Evolutionary conservation across 2,797 vertebrate genomes (phyloP).

Genomic region (Sciaenops ocellatus): DNA sequence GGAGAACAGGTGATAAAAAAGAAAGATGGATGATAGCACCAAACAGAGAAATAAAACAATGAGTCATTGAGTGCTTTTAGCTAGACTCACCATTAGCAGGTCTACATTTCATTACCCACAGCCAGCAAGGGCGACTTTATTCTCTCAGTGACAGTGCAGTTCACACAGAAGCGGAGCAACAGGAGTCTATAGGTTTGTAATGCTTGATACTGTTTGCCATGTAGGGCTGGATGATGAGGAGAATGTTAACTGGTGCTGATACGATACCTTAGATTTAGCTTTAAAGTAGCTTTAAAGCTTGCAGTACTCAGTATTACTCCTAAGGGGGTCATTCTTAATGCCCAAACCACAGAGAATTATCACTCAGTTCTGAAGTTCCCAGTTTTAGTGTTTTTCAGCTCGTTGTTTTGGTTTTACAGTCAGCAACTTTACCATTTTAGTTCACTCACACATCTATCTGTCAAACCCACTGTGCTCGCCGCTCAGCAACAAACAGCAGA

Average conservation of each 20-base stretch:
- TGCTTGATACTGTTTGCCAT: not conserved
- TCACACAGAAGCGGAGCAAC: slow-evolving; percentile 13
- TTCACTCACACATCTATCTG: not conserved
- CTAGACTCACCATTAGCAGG: slow-evolving; percentile 13
- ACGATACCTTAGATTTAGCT: not conserved
- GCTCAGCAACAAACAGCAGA: not conserved
- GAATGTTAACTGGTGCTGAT: not conserved
- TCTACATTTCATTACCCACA: slow-evolving; percentile 21
- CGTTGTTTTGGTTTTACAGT: not conserved
- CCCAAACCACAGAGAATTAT: not conserved
- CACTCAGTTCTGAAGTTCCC: not conserved
- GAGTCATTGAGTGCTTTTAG: slow-evolving; percentile 35
- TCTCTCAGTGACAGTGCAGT: not conserved
- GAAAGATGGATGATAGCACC: slow-evolving; percentile 10
- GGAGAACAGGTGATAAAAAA: slow-evolving; percentile 20
- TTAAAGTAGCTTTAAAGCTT: not conserved
- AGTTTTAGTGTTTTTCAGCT: not conserved
- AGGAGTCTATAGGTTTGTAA: not conserved
- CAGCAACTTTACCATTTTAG: not conserved
- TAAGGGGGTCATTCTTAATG: not conserved
- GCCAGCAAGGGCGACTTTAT: not conserved
- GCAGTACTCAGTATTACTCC: not conserved
- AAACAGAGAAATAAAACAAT: slow-evolving; percentile 38
- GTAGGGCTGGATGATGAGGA: not conserved
- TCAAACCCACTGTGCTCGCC: not conserved